Conservation (phyloP, 2,113 vertebrate genomes). For the Poeciliopsis occidentalis region DNA sequence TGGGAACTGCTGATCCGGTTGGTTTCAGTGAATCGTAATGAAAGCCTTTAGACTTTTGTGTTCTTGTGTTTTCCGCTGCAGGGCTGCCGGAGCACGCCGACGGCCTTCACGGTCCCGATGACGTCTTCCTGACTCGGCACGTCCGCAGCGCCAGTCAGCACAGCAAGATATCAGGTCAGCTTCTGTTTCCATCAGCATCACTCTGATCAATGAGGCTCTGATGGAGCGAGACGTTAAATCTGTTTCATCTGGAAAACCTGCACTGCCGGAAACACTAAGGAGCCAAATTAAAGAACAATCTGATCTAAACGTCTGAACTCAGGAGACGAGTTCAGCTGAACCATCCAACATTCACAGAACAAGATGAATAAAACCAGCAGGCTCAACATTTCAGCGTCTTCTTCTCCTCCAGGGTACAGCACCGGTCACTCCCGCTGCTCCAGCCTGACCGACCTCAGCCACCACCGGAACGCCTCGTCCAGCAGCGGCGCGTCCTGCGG, state of each 20-base stretch:
- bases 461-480: slow-evolving; percentile 56
- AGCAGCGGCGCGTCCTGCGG: slow-evolving; percentile 55
- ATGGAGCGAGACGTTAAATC: too few species aligned
- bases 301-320: too few species aligned
- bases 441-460: slow-evolving; percentile 65
- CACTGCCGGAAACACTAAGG: too few species aligned
- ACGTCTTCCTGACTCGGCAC: slow-evolving; percentile 51
- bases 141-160: slow-evolving; percentile 68
- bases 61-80: neutral
- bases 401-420: slow-evolving; percentile 52
- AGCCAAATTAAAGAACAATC: too few species aligned
- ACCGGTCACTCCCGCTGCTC: slow-evolving; percentile 63
- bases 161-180: slow-evolving; percentile 67
- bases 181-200: neutral
- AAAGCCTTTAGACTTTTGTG: neutral
- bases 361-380: too few species aligned
- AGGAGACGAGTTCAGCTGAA: too few species aligned
- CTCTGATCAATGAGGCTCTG: neutral
- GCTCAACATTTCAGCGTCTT: neutral
- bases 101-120: slow-evolving; percentile 30
- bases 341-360: too few species aligned
- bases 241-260: too few species aligned
- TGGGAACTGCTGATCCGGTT: slow-evolving; percentile 2
- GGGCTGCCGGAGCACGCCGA: slow-evolving; percentile 52
- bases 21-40: too few species aligned